Base-by-base conservation (phyloP, 2,888 invertebrate genomes). In the Thecocarcelia acutangulata region DNA sequence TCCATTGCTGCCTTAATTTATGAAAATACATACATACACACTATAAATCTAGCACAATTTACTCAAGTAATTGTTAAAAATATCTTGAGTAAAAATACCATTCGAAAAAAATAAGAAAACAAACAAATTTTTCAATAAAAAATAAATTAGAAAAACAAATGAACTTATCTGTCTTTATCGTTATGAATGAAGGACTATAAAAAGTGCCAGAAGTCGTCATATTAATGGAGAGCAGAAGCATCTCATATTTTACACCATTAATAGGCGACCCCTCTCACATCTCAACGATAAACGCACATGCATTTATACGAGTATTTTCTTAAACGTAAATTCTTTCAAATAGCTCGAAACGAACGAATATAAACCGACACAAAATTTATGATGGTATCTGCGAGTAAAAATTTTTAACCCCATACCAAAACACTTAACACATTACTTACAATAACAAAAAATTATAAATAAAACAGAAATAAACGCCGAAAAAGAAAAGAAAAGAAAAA, bases 381-480 rank as follows among this genome's bases (percentile, higher is more conserved):
- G 82, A 78, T 74, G 70, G 64, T 66, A 37, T 74, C 70, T 54
- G 69, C 40, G 33, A 33, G 9, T 3, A 33, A 33, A 78, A 54
- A 72, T 82, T 64, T 76, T 70, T 68, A 82, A 82, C 78, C 82
- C 82, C 78, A 73, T 80, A 61, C 75, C 69, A 64, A 56, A 64
- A 69, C 77, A 81, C 77, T 74, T 81, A 74, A 81, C 73, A 77
- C 81, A 66, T 72, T 76, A 66, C 66, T 73, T 56, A 69, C 28
- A 77, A 58, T 74, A 81, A n/a, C n/a, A n/a, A n/a, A 64, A 81
- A 72, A 66, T 72, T 61, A 48, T 48, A 54, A 58, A 44, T 11
- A 50, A 79, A 48, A 40, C 33, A 33, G 28, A 42, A 44, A 64
- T 11, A 33, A 37, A 37, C 17, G 42, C 28, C 13, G 0, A 72